Evolutionary conservation across 2,888 invertebrate genomes (phyloP).

Genomic region (Aporophyla nigra): DNA sequence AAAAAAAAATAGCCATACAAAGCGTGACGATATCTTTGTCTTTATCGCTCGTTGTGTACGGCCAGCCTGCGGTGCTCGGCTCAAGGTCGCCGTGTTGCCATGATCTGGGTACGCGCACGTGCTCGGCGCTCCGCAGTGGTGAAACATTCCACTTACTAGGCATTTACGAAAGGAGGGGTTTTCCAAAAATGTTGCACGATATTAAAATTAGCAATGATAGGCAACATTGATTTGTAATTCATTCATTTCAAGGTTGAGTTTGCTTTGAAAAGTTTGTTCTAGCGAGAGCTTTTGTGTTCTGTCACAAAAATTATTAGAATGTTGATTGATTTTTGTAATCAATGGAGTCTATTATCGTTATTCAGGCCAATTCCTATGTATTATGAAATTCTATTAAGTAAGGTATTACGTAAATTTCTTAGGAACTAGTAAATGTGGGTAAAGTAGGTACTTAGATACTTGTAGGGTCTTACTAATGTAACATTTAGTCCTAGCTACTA

Average conservation of each 20-base stretch:
- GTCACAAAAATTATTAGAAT: neutral
- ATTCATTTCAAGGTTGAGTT: constrained; percentile 9
- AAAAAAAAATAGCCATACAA: neutral
- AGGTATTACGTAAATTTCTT: constrained; percentile 1
- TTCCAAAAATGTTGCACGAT: constrained; percentile 33
- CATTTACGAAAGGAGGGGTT: constrained; percentile 55
- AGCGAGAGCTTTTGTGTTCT: neutral
- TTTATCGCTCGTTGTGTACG: constrained; percentile 8
- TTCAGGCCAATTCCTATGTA: constrained; percentile 1
- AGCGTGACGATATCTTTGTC: constrained; percentile 11
- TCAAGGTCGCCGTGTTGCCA: constrained; percentile 43
- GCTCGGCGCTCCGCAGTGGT: constrained; percentile 33
- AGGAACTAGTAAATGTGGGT: neutral
- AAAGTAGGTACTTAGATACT: neutral
- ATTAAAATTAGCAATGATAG: constrained; percentile 3
- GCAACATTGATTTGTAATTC: constrained; percentile 29
- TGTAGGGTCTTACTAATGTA: constrained; percentile 21
- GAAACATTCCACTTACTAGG: constrained; percentile 35
- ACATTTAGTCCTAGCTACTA: constrained; percentile 3
- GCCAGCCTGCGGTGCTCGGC: constrained; percentile 1
- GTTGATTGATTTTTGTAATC: constrained; percentile 24
- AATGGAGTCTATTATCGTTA: neutral
- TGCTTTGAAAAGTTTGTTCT: neutral
- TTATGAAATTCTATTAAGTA: constrained; percentile 10
- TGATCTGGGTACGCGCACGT: constrained; percentile 37